Conservation (phyloP, 1,140 invertebrate species). For the Psilanteris sp. region DNA sequence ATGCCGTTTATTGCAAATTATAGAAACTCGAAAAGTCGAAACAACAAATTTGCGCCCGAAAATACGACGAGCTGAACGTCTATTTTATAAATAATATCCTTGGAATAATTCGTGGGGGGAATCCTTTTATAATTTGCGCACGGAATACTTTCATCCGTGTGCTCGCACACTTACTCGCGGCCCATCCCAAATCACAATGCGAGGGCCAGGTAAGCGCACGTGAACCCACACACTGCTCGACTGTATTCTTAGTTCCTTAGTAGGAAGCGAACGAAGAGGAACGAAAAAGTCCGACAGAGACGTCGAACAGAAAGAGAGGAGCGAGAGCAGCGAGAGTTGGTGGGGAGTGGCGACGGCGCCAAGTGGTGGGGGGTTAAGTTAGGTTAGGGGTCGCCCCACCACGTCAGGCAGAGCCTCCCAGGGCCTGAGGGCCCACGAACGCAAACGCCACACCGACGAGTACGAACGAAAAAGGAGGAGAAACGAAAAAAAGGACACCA, state of each 20-base stretch:
- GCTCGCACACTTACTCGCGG: background rate
- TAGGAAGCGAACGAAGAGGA: conserved; percentile 43
- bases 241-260: conserved; percentile 61
- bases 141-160: background rate
- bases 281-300: conserved; percentile 12
- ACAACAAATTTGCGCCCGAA: too few relatives aligned
- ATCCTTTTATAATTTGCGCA: conserved; percentile 29
- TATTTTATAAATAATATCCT: too few relatives aligned
- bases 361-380: conserved; percentile 71
- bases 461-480: conserved; percentile 64
- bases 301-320: conserved; percentile 1
- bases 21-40: too few relatives aligned
- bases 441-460: conserved; percentile 70
- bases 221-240: conserved; percentile 39
- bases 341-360: conserved; percentile 42
- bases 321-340: background rate
- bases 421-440: conserved; percentile 73
- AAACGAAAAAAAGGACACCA: conserved; percentile 61
- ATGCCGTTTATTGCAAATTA: too few relatives aligned
- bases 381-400: conserved; percentile 70
- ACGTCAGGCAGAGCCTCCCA: conserved; percentile 67
- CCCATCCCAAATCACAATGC: conserved; percentile 43
- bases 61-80: too few relatives aligned
- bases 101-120: conserved; percentile 19
- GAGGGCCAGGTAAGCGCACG: conserved; percentile 20